phyloP scores from a whole-genome alignment of 2,888 invertebrate species.

The Rhyacophila evoluta region DNA sequence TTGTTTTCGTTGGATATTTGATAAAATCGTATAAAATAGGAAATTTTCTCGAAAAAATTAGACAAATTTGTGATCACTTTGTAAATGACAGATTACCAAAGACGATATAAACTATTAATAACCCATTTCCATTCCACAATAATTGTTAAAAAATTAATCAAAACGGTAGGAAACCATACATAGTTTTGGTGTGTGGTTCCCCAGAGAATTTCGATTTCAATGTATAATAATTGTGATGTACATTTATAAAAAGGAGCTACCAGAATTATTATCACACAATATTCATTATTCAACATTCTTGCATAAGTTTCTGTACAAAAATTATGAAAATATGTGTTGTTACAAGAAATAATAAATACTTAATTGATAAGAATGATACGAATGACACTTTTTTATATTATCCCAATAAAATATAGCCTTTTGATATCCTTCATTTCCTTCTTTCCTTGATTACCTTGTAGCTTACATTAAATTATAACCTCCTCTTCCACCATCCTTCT shows the following conservation, averaged over 20 bases:
- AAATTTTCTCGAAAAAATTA: background rate
- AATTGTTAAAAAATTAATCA: too few relatives aligned
- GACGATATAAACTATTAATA: background rate
- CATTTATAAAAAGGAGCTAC: background rate
- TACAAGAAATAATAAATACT: constrained; percentile 70
- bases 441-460: too few relatives aligned
- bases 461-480: too few relatives aligned
- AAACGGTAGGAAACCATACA: background rate
- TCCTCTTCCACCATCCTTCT: too few relatives aligned
- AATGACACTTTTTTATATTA: background rate
- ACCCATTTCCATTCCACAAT: background rate
- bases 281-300: constrained; percentile 60
- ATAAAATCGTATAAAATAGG: constrained; percentile 29
- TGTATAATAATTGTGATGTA: background rate
- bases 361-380: constrained; percentile 46
- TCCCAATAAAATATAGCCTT: background rate
- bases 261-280: background rate
- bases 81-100: background rate
- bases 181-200: background rate
- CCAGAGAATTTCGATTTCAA: background rate
- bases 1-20: constrained; percentile 31
- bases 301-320: constrained; percentile 70
- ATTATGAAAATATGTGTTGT: constrained; percentile 72
- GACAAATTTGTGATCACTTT: background rate
- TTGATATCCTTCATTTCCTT: too few relatives aligned